A percentile compares a stretch with the other conserved stretches of the same genome.
Conservation (phyloP, 1,140 invertebrate species). For the Heliconius eleuchia region DNA sequence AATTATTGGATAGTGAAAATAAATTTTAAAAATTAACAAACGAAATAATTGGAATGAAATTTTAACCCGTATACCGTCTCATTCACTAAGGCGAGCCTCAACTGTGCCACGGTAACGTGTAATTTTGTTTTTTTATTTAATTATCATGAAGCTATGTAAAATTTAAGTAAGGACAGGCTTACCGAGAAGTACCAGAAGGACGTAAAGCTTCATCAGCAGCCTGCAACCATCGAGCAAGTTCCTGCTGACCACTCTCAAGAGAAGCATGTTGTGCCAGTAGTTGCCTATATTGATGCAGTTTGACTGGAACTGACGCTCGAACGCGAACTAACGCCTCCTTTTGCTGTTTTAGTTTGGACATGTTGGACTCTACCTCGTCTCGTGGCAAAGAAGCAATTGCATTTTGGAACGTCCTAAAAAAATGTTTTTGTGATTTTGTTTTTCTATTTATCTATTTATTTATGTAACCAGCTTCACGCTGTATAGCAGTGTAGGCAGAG, state of each 20-base stretch:
- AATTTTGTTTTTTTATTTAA: too few species aligned
- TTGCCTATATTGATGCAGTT: constrained; percentile 91
- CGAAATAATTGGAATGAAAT: too few species aligned
- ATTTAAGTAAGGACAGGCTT: not conserved
- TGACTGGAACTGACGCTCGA: constrained; percentile 89
- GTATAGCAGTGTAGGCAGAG: too few species aligned
- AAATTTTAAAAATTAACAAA: too few species aligned
- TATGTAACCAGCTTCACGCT: too few species aligned
- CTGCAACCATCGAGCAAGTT: constrained; percentile 92
- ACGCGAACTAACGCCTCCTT: constrained; percentile 93
- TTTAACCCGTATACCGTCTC: too few species aligned
- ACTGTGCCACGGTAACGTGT: too few species aligned
- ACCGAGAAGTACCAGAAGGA: not conserved
- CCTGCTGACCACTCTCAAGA: constrained; percentile 91
- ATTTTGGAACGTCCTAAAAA: constrained; percentile 89
- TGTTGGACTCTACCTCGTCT: constrained; percentile 94
- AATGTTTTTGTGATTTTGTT: too few species aligned
- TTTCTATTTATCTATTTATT: too few species aligned
- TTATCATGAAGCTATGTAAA: too few species aligned
- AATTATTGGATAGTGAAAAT: too few species aligned
- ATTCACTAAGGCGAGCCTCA: too few species aligned
- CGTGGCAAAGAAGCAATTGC: constrained; percentile 94
- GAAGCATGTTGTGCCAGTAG: constrained; percentile 94
- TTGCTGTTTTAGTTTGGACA: constrained; percentile 93
- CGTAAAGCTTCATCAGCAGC: constrained; percentile 88